Conservation (phyloP, 37 sponge, comb jelly and placozoan species). For the Haliclona indistincta region DNA sequence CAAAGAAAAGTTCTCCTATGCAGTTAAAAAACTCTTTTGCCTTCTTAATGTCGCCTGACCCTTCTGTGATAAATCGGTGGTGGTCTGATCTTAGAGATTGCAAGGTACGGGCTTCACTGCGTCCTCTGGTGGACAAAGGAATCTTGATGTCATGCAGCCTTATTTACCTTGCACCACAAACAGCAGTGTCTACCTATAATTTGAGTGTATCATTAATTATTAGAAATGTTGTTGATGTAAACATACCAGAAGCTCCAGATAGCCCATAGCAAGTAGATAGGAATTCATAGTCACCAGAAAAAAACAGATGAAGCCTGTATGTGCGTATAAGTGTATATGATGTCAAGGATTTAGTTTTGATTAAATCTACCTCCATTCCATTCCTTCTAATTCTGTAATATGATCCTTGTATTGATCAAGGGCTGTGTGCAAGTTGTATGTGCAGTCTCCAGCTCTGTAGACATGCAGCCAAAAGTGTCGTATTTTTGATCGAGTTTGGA, state of each 20-base stretch:
- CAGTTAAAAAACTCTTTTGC: constrained; percentile 40
- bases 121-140: neutral
- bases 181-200: constrained; percentile 38
- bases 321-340: neutral
- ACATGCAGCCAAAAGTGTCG: neutral
- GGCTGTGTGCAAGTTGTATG: constrained; percentile 39
- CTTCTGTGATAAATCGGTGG: neutral
- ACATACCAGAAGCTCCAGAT: constrained; percentile 37
- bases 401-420: constrained; percentile 19
- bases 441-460: constrained; percentile 17
- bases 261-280: constrained; percentile 24
- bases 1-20: constrained; percentile 18
- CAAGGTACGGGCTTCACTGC: neutral
- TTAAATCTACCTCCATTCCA: constrained; percentile 42
- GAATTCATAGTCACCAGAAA: constrained; percentile 48
- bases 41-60: neutral
- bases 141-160: neutral
- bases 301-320: constrained; percentile 11
- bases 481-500: neutral
- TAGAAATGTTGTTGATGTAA: neutral
- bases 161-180: constrained; percentile 18
- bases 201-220: neutral
- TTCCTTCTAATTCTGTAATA: neutral
- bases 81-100: neutral
- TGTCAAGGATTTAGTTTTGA: neutral